These are phyloP conservation scores for Takifugu rubripes DNA, from an alignment of 2,797 vertebrate species.

Conservation along the genomic window DNA sequence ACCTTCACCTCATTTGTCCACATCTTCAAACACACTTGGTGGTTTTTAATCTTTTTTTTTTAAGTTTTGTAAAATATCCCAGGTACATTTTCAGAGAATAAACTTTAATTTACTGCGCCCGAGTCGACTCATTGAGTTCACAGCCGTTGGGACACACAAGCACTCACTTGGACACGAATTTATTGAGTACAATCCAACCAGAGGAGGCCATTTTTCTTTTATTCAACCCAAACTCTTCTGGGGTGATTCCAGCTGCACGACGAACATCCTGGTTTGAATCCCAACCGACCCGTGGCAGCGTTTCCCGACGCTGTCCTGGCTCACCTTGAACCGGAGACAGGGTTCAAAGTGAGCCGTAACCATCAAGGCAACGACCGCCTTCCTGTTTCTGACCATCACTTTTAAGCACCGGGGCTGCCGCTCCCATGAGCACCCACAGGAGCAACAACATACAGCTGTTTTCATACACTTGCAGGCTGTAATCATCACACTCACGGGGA, in stretches of 20 bases:
- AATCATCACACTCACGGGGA: constrained; percentile 30
- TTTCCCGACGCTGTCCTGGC: not conserved
- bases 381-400: too few species aligned
- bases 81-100: constrained; percentile 68
- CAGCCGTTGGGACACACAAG: too few species aligned
- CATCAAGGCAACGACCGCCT: too few species aligned
- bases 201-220: not conserved
- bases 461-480: constrained; percentile 27
- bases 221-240: constrained; percentile 34
- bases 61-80: constrained; percentile 66
- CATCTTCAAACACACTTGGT: constrained; percentile 19
- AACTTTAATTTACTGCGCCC: constrained; percentile 56
- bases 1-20: not conserved
- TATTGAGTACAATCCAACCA: constrained; percentile 61
- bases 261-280: constrained; percentile 57
- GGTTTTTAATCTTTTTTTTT: constrained; percentile 72
- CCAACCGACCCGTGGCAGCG: constrained; percentile 28
- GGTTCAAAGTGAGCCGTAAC: too few species aligned
- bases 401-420: too few species aligned
- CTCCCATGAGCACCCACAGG: constrained; percentile 3
- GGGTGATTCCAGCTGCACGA: constrained; percentile 35
- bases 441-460: constrained; percentile 11
- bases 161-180: constrained; percentile 41
- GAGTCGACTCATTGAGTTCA: too few species aligned
- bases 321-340: too few species aligned